Evolutionary conservation across 1,140 invertebrate species (phyloP), one percentile per base, ranked within the genome.

Genomic region (Musca vetustissima): DNA sequence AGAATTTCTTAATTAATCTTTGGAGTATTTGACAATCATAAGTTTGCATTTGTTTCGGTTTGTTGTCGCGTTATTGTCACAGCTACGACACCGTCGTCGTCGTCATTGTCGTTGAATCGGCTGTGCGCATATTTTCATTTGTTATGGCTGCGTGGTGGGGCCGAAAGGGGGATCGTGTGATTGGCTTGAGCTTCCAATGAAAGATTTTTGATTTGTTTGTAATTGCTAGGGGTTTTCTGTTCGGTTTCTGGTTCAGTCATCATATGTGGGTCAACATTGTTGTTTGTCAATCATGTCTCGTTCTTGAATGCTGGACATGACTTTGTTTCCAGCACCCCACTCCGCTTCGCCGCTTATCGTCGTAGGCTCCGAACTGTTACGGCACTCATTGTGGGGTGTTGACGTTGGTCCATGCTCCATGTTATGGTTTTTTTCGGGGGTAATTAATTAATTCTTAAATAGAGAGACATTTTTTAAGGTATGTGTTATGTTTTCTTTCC

Each of bases 1-100:
- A 59, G 55, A 59, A 59, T 59, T 59, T 59, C 55, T 59, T 59
- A 59, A 59, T 59, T 59, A 59, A 59, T 59, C 55, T 59, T 32
- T 59, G 21, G 55, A 59, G 55, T 59, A 32, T 59, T 32, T 32
- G 25, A 59, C 55, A 32, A 59, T 55, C 21, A 25, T 55, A 25
- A 32, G 25, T 59, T 59, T 28, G 25, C 55, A 59, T 59, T 59
- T 59, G 55, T 59, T 59, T 32, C 55, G 32, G 55, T 59, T 59
- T 59, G n/a, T 52, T 19, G 49, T 52, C 21, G 49, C 21, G 49
- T 52, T 52, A 52, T 19, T 52, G 17, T 52, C 17, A 6, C 21
- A 19, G 21, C 9, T 52, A 19, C 21, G 21, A 52, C 17, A 2
- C 17, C 21, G 19, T 52, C 21, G 17, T 19, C 17, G n/a, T n/a